Evolutionary conservation across 2,888 invertebrate genomes (phyloP), one percentile per base, ranked within the genome.

Genomic region (Perdita meconis): DNA sequence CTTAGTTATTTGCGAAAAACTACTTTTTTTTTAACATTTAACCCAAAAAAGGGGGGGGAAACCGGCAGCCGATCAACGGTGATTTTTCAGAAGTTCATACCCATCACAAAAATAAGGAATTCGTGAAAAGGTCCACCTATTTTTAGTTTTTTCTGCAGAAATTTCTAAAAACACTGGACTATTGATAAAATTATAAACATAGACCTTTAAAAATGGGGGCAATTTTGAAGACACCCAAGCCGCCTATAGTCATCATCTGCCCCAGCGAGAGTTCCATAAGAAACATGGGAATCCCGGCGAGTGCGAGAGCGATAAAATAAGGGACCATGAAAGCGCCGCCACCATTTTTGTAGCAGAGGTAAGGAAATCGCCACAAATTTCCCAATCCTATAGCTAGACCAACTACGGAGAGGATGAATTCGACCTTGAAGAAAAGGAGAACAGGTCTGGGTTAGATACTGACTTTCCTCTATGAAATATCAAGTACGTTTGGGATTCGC

Each of bases 341-440:
- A 13, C 93, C 93, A 83, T 93, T 93, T 81, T 93, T 93, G 87
- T 93, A 94, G 81, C 93, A 94, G 8, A 94, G 90, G 80, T 95
- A 95, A 2, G 95, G 95, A 90, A 95, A 95, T 72, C 95, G 91
- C 95, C 95, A 95, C 12, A 95, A 92, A 85, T 95, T 95, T 51
- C 95, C 95, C n/a, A 95, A 90, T 0, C 95, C 94, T 53, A 95
- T 94, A 10, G 94, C 94, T 88, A 94, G 93, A 42, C 95, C 95
- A 24, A 95, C 93, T 59, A 94, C 94, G 1, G 94, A 94, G 0
- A 95, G 89, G 22, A 95, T 91, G 85, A 95, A 94, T 88, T 94
- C 95, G 65, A 94, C 78, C 91, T 91, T 34, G 85, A 77, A 92
- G 64, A 57, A 26, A 12, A 70, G 19, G 19, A 47, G 5, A n/a